Percentiles rank a stretch among this genome's conserved stretches.
These are phyloP conservation scores for Noctuana brunneofusca DNA, from an alignment of 2,888 invertebrate genomes.

Conservation along the genomic window DNA sequence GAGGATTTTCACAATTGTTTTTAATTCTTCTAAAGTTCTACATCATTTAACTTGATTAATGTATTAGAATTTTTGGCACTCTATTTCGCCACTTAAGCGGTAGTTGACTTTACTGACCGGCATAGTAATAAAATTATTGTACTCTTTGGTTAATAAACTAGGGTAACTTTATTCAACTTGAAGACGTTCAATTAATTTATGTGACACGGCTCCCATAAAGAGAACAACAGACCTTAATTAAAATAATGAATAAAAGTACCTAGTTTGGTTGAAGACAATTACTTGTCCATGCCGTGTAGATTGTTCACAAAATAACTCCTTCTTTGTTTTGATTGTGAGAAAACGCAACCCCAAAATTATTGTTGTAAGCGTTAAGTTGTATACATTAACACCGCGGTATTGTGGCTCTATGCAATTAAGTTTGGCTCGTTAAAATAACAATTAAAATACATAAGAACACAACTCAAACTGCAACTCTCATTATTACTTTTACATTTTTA, in stretches of 20 bases:
- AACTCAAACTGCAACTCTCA: background rate
- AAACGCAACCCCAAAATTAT: conserved; percentile 25
- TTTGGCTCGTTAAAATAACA: conserved; percentile 5
- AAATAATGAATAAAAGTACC: background rate
- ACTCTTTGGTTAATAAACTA: background rate
- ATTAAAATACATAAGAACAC: conserved; percentile 19
- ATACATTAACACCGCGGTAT: conserved; percentile 14
- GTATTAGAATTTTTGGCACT: too few species aligned
- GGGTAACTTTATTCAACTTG: background rate
- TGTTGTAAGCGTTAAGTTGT: conserved; percentile 15
- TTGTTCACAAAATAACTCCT: conserved; percentile 5
- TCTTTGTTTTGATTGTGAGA: conserved; percentile 32
- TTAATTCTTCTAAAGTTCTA: too few species aligned
- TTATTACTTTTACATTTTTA: background rate
- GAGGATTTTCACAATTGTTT: too few species aligned
- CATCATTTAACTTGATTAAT: too few species aligned
- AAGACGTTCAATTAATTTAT: conserved; percentile 9
- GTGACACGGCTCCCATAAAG: background rate
- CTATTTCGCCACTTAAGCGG: too few species aligned
- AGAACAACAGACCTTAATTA: conserved; percentile 1
- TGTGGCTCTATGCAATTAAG: background rate
- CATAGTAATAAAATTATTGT: too few species aligned
- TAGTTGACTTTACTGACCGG: too few species aligned
- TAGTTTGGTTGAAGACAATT: conserved; percentile 18
- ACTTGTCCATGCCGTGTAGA: background rate